Evolutionary conservation across 1,140 invertebrate genomes (phyloP).

Genomic region (Manduca sexta): DNA sequence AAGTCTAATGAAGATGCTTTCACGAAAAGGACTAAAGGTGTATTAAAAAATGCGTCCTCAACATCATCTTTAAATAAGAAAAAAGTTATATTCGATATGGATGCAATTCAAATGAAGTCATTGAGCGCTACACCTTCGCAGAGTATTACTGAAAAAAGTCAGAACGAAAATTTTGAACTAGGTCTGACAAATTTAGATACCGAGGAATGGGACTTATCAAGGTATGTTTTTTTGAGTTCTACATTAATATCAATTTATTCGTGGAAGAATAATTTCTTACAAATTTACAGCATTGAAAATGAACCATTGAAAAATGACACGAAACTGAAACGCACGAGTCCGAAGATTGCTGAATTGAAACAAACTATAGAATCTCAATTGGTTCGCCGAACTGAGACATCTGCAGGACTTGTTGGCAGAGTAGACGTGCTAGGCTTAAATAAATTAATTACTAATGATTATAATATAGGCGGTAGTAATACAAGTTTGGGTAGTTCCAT

Average conservation of each 20-base stretch:
- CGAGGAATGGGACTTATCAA: conserved; percentile 72
- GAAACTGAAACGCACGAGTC: conserved; percentile 44
- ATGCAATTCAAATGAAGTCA: conserved; percentile 70
- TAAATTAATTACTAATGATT: conserved; percentile 26
- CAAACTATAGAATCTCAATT: conserved; percentile 61
- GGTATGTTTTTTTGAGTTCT: conserved; percentile 53
- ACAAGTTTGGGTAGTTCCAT: conserved; percentile 66
- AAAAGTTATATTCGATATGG: conserved; percentile 76
- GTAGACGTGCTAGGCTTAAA: conserved; percentile 41
- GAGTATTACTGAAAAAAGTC: conserved; percentile 54
- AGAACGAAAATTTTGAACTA: conserved; percentile 53
- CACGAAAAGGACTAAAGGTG: conserved; percentile 68
- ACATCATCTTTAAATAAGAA: conserved; percentile 73
- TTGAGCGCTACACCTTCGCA: conserved; percentile 62
- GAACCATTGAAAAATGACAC: conserved; percentile 36
- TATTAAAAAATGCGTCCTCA: conserved; percentile 73
- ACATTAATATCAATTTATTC: no score
- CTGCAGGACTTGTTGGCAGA: conserved; percentile 44
- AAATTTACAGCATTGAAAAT: conserved; percentile 48
- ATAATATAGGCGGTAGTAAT: conserved; percentile 56
- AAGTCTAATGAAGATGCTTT: conserved; percentile 51
- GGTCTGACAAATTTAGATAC: conserved; percentile 56
- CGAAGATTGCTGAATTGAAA: conserved; percentile 64
- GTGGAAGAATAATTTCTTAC: no score
- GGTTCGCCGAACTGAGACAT: conserved; percentile 45